phyloP scores from a whole-genome alignment of 2,797 vertebrate species.

The Pangasius djambal region DNA sequence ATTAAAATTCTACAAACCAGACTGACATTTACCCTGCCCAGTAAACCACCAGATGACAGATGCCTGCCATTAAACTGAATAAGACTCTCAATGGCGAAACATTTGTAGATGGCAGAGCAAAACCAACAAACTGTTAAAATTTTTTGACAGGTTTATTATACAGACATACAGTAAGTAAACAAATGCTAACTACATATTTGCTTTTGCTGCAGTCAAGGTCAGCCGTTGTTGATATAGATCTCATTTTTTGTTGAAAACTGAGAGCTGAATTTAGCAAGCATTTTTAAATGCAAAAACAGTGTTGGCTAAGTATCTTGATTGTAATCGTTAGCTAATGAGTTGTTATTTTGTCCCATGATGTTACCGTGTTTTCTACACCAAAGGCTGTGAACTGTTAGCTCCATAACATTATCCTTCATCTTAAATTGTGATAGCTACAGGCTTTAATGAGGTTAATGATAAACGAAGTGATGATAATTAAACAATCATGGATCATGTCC shows the following conservation, averaged over 20 bases:
- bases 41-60: slow-evolving; percentile 1
- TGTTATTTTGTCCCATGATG: neutral
- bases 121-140: neutral
- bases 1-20: slow-evolving; percentile 9
- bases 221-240: neutral
- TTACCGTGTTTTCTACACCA: neutral
- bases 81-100: neutral
- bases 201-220: neutral
- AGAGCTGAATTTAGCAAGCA: neutral
- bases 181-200: neutral
- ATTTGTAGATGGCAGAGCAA: neutral
- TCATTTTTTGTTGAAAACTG: neutral
- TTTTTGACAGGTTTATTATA: neutral
- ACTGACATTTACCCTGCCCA: neutral
- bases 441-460: neutral
- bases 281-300: neutral
- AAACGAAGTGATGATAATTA: neutral
- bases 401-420: neutral
- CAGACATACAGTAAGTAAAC: neutral
- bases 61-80: slow-evolving; percentile 4
- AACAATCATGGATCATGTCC: neutral
- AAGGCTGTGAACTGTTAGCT: neutral
- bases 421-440: neutral
- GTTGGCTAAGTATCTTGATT: neutral
- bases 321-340: neutral